Base-by-base conservation (phyloP, 2,797 vertebrate species). In the Rhinichthys osculus region DNA sequence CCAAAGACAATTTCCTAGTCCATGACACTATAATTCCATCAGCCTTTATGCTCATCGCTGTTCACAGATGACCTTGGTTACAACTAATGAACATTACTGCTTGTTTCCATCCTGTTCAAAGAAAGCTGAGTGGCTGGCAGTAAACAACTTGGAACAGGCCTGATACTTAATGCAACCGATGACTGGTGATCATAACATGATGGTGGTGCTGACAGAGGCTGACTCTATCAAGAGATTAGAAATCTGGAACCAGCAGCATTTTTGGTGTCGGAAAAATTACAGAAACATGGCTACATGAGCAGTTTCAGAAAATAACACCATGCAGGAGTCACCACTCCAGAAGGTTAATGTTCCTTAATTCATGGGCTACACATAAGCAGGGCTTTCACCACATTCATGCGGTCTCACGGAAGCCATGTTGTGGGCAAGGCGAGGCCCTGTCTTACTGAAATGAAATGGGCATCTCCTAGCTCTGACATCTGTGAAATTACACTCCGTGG, bases 291-390 rank as follows among this genome's bases (percentile, higher is more conserved):
- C 59, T 87, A 79, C 82, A 84, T 76, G 71, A 82, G 54, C 64
- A 44, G 44, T 83, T 87, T 85, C 57, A 81, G 76, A 87, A 83
- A 80, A 83, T 78, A 74, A 78, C 38, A 82, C 57, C 35, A 64
- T 33, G n/a, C 50, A 72, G 59, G 70, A 66, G n/a, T 81, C 23
- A 70, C 74, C 66, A 71, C 72, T 85, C 76, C 76, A 85, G 16
- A 78, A 79, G 79, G 73, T 80, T 70, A 70, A 84, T 78, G 59
- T 83, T 83, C 38, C 83, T 86, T 85, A 85, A 90, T 64, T 85
- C 80, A 79, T 87, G 77, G 70, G 30, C 86, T 86, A 81, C 71
- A 67, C 70, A 67, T 69, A 89, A 86, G 85, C 79, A 62, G 82
- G 71, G 80, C 76, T 80, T 78, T 81, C 77, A 80, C 40, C 83